These are phyloP conservation scores for Hormiphora californensis DNA, from an alignment of 37 sponge, comb jelly and placozoan genomes.

Conservation along the genomic window DNA sequence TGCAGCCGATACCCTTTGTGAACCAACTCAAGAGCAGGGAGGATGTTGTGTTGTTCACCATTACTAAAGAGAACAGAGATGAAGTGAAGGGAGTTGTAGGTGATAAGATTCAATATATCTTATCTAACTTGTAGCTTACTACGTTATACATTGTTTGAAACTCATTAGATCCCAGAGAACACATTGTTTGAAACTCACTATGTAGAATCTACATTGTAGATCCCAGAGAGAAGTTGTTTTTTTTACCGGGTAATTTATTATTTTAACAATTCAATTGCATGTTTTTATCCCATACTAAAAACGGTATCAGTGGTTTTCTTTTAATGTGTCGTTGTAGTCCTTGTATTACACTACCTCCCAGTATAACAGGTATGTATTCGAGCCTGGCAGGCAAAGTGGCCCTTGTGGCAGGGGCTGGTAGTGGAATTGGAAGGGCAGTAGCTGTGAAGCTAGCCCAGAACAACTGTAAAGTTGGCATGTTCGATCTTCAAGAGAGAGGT, in stretches of 20 bases:
- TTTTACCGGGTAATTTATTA: too few relatives aligned
- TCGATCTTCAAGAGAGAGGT: neutral
- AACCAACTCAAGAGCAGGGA: neutral
- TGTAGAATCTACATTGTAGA: too few relatives aligned
- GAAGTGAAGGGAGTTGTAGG: too few relatives aligned
- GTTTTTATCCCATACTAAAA: too few relatives aligned
- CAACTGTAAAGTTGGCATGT: constrained; percentile 13
- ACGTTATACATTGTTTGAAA: too few relatives aligned
- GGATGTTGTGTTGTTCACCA: neutral
- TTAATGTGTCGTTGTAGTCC: neutral
- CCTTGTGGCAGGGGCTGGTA: constrained; percentile 12
- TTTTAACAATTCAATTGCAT: too few relatives aligned
- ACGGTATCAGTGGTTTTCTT: too few relatives aligned
- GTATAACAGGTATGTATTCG: neutral
- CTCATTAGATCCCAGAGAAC: too few relatives aligned
- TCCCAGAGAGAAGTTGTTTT: too few relatives aligned
- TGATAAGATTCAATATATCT: too few relatives aligned
- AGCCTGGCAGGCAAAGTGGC: neutral
- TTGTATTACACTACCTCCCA: neutral
- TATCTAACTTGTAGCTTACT: too few relatives aligned
- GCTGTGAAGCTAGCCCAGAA: neutral
- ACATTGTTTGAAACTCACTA: too few relatives aligned
- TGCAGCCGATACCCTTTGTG: neutral
- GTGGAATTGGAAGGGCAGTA: constrained; percentile 12
- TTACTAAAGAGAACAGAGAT: constrained; percentile 19